Percentiles rank a stretch among this genome's conserved stretches.
phyloP scores from a whole-genome alignment of 2,888 invertebrate species.

The Cheilosia variabilis region DNA sequence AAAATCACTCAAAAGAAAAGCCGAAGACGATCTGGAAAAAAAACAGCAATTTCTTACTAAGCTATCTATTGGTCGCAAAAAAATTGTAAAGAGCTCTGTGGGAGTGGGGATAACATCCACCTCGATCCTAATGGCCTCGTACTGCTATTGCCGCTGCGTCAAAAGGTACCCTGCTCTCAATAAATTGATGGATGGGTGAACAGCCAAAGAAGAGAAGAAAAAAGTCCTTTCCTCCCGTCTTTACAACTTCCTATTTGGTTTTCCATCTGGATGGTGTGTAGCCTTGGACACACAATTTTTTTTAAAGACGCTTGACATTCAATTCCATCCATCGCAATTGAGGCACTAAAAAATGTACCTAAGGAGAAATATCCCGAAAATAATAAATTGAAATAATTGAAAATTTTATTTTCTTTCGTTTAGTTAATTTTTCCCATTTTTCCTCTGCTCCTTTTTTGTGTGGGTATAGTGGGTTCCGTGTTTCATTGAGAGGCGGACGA shows the following conservation, averaged over 20 bases:
- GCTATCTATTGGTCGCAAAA: constrained; percentile 3
- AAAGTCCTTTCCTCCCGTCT: not conserved
- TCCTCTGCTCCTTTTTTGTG: constrained; percentile 23
- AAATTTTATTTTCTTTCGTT: constrained; percentile 54
- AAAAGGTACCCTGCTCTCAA: constrained; percentile 58
- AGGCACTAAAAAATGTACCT: constrained; percentile 18
- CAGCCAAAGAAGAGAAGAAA: constrained; percentile 18
- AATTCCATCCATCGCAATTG: constrained; percentile 57
- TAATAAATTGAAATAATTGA: constrained; percentile 73
- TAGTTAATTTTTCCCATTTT: constrained; percentile 23
- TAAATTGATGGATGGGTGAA: constrained; percentile 67
- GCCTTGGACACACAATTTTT: constrained; percentile 53
- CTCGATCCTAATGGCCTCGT: constrained; percentile 33
- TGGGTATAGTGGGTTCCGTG: not conserved
- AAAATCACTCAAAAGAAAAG: constrained; percentile 13
- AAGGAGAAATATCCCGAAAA: constrained; percentile 42
- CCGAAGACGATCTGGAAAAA: constrained; percentile 4
- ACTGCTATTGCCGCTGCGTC: constrained; percentile 29
- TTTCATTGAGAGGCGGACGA: not conserved
- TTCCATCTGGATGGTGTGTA: constrained; percentile 17
- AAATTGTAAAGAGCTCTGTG: constrained; percentile 23
- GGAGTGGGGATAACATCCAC: constrained; percentile 56
- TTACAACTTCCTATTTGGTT: not conserved
- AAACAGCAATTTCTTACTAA: constrained; percentile 9
- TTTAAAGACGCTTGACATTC: constrained; percentile 65